A percentile compares a stretch with the other conserved stretches of the same genome.
Evolutionary conservation across 2,113 vertebrate species (phyloP).

Genomic region (Lampris megalopsis): DNA sequence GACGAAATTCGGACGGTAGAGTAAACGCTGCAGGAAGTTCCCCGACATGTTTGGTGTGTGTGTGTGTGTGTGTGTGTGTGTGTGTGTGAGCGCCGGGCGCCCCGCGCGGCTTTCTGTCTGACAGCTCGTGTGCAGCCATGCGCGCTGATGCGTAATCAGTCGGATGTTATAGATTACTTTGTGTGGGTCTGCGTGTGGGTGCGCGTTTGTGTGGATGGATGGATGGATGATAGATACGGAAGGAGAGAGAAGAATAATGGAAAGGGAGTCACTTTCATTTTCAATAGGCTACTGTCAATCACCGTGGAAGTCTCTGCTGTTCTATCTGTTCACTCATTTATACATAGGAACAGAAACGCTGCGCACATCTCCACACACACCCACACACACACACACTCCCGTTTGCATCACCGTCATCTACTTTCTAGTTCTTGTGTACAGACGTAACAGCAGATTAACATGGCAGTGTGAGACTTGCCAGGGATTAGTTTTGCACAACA

Average conservation of each 20-base stretch:
- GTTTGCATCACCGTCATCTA: no score
- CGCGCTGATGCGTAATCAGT: constrained; percentile 48
- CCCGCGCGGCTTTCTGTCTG: background rate
- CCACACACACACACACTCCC: no score
- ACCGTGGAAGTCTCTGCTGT: no score
- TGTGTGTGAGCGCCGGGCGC: background rate
- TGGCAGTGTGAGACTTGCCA: no score
- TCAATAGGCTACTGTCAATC: no score
- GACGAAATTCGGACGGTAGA: constrained; percentile 91
- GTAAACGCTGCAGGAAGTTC: background rate
- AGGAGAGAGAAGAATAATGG: background rate
- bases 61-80: background rate
- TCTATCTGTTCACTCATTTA: no score
- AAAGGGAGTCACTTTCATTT: background rate
- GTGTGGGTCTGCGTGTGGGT: constrained; percentile 17
- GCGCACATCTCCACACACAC: no score
- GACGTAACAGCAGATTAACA: no score
- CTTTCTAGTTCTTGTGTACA: no score
- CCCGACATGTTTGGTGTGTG: no score
- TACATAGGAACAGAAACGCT: no score
- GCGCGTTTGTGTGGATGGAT: constrained; percentile 11
- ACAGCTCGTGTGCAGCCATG: constrained; percentile 48
- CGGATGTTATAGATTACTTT: constrained; percentile 61
- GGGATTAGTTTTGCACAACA: no score
- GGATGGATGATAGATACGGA: background rate